Percentiles rank a stretch among this genome's conserved stretches.
phyloP scores from a whole-genome alignment of 2,797 vertebrate species.

The Hirundo rustica region DNA sequence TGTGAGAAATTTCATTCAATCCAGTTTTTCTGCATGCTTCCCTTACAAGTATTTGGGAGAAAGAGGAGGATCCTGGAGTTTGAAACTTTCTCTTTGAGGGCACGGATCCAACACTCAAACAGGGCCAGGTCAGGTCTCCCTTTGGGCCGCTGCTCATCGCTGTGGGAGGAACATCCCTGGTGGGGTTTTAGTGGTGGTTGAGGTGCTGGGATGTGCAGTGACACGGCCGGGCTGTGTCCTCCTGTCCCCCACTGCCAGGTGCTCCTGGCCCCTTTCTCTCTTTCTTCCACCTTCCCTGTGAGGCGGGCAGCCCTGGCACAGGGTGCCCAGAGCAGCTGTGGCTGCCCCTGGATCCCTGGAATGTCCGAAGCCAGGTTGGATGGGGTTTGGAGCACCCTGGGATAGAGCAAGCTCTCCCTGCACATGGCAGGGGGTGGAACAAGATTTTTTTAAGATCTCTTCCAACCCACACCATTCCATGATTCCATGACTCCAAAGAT shows the following conservation, averaged over 20 bases:
- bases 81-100: not conserved
- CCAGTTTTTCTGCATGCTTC: not conserved
- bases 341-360: not conserved
- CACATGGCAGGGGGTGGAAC: not conserved
- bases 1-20: not conserved
- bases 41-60: not conserved
- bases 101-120: fast-evolving
- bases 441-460: not conserved
- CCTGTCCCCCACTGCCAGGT: not conserved
- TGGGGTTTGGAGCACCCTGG: fast-evolving
- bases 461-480: not conserved
- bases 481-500: not conserved
- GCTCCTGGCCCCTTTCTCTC: not conserved
- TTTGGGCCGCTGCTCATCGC: not conserved
- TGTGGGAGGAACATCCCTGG: not conserved
- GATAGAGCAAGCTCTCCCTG: not conserved
- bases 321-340: not conserved
- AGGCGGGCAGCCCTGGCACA: not conserved
- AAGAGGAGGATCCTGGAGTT: not conserved
- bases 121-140: not conserved
- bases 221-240: not conserved
- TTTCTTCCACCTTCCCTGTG: not conserved
- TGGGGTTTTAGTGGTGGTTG: not conserved
- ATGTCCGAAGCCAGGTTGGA: not conserved
- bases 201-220: not conserved